Percentiles rank a stretch among this genome's conserved stretches.
These are phyloP conservation scores for Heliocidaris erythrogramma DNA, from an alignment of 35 echinoderm and acorn worm species.

Conservation along the genomic window DNA sequence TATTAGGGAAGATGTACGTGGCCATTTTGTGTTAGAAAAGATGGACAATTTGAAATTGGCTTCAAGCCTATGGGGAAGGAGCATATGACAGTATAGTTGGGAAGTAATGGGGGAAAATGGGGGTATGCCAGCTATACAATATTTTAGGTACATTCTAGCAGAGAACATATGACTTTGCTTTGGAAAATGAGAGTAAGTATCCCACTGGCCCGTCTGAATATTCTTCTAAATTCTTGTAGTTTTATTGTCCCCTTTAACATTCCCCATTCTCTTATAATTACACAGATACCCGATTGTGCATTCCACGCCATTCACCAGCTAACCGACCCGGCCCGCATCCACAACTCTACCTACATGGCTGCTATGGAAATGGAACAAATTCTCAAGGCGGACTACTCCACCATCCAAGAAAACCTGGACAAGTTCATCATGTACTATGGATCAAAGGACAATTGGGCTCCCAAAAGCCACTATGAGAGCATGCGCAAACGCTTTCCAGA, in stretches of 20 bases:
- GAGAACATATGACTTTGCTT: too few relatives aligned
- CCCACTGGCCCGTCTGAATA: too few relatives aligned
- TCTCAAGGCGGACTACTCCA: conserved; percentile 46
- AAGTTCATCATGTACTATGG: conserved; percentile 79
- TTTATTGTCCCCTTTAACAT: not conserved
- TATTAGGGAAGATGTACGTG: too few relatives aligned
- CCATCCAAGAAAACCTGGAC: conserved; percentile 46
- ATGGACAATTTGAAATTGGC: too few relatives aligned
- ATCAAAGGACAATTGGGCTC: conserved; percentile 68
- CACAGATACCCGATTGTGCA: conserved; percentile 66
- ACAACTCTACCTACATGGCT: conserved; percentile 65
- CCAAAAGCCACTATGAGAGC: conserved; percentile 56
- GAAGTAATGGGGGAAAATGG: too few relatives aligned
- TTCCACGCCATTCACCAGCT: conserved; percentile 63
- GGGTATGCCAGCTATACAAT: too few relatives aligned
- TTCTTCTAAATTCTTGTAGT: too few relatives aligned
- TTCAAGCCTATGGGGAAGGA: too few relatives aligned
- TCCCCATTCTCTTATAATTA: not conserved
- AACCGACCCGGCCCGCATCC: conserved; percentile 54
- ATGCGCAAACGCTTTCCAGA: conserved; percentile 60
- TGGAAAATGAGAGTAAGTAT: too few relatives aligned
- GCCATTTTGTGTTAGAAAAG: too few relatives aligned
- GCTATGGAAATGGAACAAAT: conserved; percentile 75
- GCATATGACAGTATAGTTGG: too few relatives aligned
- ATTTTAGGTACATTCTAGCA: too few relatives aligned